A percentile compares a stretch with the other conserved stretches of the same genome.
These are phyloP conservation scores for Aporrectodea caliginosa DNA, from an alignment of 1,140 invertebrate species.

Conservation along the genomic window DNA sequence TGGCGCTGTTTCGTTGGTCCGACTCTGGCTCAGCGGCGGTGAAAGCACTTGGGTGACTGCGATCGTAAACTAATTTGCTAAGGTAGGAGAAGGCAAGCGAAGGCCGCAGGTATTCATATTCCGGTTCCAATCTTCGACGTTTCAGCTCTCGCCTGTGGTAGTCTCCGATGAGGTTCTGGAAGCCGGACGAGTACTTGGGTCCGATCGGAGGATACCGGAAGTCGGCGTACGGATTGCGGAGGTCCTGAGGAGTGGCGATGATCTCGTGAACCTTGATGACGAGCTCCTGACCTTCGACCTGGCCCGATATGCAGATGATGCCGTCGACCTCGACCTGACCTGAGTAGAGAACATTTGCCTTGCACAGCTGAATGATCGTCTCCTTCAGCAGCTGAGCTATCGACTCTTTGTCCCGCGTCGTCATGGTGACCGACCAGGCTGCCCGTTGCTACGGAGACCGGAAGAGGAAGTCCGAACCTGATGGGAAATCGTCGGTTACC, in stretches of 20 bases:
- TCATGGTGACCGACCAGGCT: neutral
- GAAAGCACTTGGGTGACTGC: neutral
- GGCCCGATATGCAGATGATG: conserved; percentile 31
- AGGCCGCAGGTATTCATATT: neutral
- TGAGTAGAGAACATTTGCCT: conserved; percentile 15
- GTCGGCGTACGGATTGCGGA: neutral
- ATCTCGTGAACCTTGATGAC: conserved; percentile 33
- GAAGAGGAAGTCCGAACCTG: no score
- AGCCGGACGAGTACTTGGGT: neutral
- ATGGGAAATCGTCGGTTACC: no score
- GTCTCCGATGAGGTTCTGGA: neutral
- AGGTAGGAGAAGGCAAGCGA: neutral
- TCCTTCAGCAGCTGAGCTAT: conserved; percentile 23
- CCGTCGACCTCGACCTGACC: conserved; percentile 30
- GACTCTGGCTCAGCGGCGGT: neutral
- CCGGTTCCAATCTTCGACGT: neutral
- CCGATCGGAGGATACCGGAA: neutral
- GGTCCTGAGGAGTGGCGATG: neutral
- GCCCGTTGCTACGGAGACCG: neutral
- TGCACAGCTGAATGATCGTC: conserved; percentile 28
- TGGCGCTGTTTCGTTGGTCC: neutral
- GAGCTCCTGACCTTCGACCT: conserved; percentile 26
- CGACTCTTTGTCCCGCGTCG: neutral
- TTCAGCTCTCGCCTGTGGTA: neutral
- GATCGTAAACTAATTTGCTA: neutral